These are phyloP conservation scores for Euura lappo DNA, from an alignment of 1,140 invertebrate species.

Conservation along the genomic window DNA sequence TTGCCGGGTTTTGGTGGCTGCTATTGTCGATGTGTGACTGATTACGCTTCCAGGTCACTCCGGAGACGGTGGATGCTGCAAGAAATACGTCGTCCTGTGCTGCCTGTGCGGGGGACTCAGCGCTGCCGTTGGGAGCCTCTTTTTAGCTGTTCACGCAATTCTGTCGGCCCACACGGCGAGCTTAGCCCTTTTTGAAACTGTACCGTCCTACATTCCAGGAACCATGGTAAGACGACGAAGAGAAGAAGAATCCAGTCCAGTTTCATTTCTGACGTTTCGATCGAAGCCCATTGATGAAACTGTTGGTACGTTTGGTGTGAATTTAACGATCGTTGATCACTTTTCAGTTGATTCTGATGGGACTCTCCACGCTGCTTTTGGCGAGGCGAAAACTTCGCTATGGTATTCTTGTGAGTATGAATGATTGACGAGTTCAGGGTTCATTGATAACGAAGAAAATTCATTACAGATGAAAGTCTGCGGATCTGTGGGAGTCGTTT, in stretches of 20 bases:
- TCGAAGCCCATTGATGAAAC: too few species aligned
- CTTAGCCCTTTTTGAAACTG: slow-evolving; percentile 82
- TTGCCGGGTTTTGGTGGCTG: too few species aligned
- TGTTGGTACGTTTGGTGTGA: too few species aligned
- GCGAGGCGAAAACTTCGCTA: slow-evolving; percentile 83
- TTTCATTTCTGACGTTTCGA: slow-evolving; percentile 1
- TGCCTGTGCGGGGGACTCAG: slow-evolving; percentile 76
- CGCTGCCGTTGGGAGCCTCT: slow-evolving; percentile 74
- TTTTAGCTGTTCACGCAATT: slow-evolving; percentile 77
- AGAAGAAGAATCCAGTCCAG: background rate
- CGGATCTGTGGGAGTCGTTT: slow-evolving; percentile 82
- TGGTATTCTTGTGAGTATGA: slow-evolving; percentile 79
- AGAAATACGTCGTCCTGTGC: slow-evolving; percentile 80
- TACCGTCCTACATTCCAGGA: slow-evolving; percentile 82
- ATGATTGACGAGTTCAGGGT: slow-evolving; percentile 9
- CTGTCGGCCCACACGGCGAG: slow-evolving; percentile 80
- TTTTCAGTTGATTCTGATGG: slow-evolving; percentile 81
- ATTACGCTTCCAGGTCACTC: slow-evolving; percentile 36
- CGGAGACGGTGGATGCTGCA: slow-evolving; percentile 52
- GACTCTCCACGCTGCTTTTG: slow-evolving; percentile 83
- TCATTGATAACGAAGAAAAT: slow-evolving; percentile 31
- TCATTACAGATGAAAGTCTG: slow-evolving; percentile 82
- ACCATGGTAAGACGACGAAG: slow-evolving; percentile 67
- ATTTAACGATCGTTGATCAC: slow-evolving; percentile 14
- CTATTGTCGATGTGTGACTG: too few species aligned